Base-by-base conservation (phyloP, 2,888 invertebrate genomes). In the Aproaerema taeniolella region DNA sequence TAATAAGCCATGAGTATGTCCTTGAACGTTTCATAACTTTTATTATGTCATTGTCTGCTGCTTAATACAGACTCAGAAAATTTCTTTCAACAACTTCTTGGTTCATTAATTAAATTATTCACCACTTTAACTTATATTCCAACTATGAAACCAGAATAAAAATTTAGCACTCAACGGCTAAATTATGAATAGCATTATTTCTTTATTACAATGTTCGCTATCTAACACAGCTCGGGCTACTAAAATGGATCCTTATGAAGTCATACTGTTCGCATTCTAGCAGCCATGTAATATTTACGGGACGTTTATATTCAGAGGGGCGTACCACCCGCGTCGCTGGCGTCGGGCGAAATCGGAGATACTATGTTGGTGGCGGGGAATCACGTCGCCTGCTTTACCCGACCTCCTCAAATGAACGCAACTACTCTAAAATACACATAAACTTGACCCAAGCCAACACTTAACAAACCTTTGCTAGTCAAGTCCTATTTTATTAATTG, bases 291-390 rank as follows among this genome's bases (percentile, higher is more conserved):
- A 61, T 69, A 61, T 69, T 70, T 65, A 69, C 66, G 60, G 64
- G 55, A 67, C 67, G 74, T 77, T 77, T 81, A 77, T 77, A 76
- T 78, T 75, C 70, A 69, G 64, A 61, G 53, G 57, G 52, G 64
- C 62, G 57, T 67, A 66, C 82, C 81, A 78, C 81, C 79, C 82
- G 78, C 82, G 73, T 71, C 59, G 81, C 61, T 58, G 55, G 50
- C 61, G 59, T 53, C 60, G 58, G 59, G 64, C 66, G 67, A 70
- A 75, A 77, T 67, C 66, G 61, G 73, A 69, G 69, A 70, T 61
- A 61, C 59, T 57, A 59, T 62, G 67, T 58, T n/a, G 39, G 64
- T 67, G 60, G 63, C 58, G 56, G 55, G 52, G 57, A 59, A 61
- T 58, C 47, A 39, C 41, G 46, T 43, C 32, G 31, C 30, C 38